A percentile compares a stretch with the other conserved stretches of the same genome.
phyloP scores from a whole-genome alignment of 2,888 invertebrate genomes.

The Campoplex nolae region DNA sequence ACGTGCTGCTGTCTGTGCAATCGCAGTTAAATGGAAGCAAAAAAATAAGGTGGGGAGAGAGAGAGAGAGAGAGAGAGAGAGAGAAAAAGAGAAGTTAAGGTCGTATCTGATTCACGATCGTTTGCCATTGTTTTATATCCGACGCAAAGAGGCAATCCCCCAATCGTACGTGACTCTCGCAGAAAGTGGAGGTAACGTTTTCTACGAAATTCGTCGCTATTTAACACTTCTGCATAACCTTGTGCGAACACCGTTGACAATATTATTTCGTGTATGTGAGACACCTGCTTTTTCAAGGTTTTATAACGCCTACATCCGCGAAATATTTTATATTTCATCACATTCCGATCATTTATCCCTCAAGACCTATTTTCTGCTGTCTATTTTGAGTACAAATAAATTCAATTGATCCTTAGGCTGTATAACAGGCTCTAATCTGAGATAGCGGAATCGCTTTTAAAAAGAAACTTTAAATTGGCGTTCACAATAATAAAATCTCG shows the following conservation, averaged over 20 bases:
- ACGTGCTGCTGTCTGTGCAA: conserved; percentile 33
- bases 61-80: conserved; percentile 30
- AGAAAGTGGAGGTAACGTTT: conserved; percentile 54
- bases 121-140: conserved; percentile 70
- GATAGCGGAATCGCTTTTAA: too few species aligned
- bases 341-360: not conserved
- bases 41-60: not conserved
- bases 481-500: too few species aligned
- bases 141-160: conserved; percentile 50
- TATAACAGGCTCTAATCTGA: not conserved
- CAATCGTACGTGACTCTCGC: conserved; percentile 61
- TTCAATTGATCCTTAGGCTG: not conserved
- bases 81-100: conserved; percentile 9
- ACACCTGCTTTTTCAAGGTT: too few species aligned
- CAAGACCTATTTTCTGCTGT: not conserved
- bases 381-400: not conserved
- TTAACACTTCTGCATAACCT: not conserved
- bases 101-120: conserved; percentile 70
- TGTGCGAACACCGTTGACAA: not conserved
- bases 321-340: too few species aligned
- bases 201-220: conserved; percentile 23
- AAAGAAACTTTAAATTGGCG: too few species aligned
- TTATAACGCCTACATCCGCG: too few species aligned
- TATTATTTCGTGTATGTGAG: not conserved
- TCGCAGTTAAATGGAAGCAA: conserved; percentile 32